Evolutionary conservation across 2,888 invertebrate species (phyloP).

Genomic region (Girardia tigrina): DNA sequence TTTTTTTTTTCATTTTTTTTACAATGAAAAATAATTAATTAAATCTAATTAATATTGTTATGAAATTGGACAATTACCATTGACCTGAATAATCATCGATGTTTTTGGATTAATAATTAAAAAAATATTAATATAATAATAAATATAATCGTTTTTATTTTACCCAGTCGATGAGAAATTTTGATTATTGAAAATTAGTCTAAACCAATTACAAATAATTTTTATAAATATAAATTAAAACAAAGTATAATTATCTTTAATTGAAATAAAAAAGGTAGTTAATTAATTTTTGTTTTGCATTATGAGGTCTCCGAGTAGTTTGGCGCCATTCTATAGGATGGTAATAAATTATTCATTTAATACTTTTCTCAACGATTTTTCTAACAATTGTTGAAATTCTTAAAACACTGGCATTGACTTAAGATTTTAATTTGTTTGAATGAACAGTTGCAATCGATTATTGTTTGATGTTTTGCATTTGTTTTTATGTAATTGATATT

Average conservation of each 20-base stretch:
- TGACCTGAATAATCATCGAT: background rate
- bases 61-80: background rate
- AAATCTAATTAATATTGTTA: background rate
- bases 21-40: too few species aligned
- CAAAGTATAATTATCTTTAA: slow-evolving; percentile 18
- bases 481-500: background rate
- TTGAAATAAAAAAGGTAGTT: slow-evolving; percentile 14
- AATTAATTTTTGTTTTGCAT: slow-evolving; percentile 6
- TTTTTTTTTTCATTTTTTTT: background rate
- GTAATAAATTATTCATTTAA: slow-evolving; percentile 20
- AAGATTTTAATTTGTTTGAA: background rate
- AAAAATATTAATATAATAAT: background rate
- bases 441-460: background rate
- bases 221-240: slow-evolving; percentile 6
- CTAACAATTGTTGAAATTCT: slow-evolving; percentile 20
- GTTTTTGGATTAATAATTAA: slow-evolving; percentile 6
- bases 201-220: slow-evolving; percentile 1
- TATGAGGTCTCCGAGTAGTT: background rate
- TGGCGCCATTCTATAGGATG: slow-evolving; percentile 19
- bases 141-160: background rate
- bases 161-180: background rate
- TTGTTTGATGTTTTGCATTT: background rate
- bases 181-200: background rate
- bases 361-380: slow-evolving; percentile 23
- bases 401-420: slow-evolving; percentile 11